Evolutionary conservation across 2,888 invertebrate species (phyloP), one percentile per base, ranked within the genome.

Genomic region (Heteropelma amictum): DNA sequence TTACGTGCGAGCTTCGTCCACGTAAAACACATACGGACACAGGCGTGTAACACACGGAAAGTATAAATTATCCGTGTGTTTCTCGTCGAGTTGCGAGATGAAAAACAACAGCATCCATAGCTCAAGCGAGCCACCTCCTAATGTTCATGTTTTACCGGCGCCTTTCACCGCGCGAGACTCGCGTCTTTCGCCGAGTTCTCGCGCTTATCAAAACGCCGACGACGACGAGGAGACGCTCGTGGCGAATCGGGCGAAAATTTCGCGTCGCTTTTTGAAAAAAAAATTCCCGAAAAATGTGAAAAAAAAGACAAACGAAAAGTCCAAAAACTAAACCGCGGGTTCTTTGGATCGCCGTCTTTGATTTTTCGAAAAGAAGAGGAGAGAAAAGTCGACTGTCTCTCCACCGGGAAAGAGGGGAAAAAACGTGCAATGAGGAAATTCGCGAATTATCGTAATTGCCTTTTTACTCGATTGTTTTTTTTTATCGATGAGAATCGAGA

Each of bases 101-200:
- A 67, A 67, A 67, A 67, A 67, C 58, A 38, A 60, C 53, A 61
- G 60, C 69, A 38, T 65, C n/a, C 40, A 65, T 40, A 35, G 74
- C 58, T 64, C 74, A 60, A 53, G 54, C 61, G 65, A 65, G 70
- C 65, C 65, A 47, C 67, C n/a, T n/a, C n/a, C 74, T 67, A 70
- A 75, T 65, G 70, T 60, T 51, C 64, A 54, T 30, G 38, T 54
- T 54, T 28, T 21, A n/a, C 63, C 45, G 60, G 65, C 64, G 74
- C 74, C 74, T 74, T 74, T 74, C 74, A 74, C 74, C 74, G 40
- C 60, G 54, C 56, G 49, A n/a, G 58, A 40, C 23, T 38, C 45
- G 42, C 5, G 12, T 0, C 17, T 14, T 7, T 12, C 38, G 10
- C 14, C 10, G 10, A 1, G n/a, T 0, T n/a, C 0, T n/a, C n/a